Conservation (phyloP, 2,797 vertebrate genomes). For the Syncerus caffer region DNA sequence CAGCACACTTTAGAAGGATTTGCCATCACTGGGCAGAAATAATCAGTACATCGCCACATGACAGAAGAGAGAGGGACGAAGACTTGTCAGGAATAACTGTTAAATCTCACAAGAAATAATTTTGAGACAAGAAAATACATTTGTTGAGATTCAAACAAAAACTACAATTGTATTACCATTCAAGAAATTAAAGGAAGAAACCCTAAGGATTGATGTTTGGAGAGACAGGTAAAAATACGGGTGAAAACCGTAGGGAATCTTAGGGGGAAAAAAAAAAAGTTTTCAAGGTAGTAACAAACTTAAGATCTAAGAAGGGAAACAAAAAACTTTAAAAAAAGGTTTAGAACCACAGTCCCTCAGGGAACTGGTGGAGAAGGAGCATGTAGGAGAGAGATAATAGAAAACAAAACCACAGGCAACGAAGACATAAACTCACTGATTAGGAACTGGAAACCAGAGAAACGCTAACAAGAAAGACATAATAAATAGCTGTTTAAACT, state of each 20-base stretch:
- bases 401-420: neutral
- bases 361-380: neutral
- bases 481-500: neutral
- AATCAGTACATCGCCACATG: neutral
- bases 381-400: neutral
- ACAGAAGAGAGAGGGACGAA: neutral
- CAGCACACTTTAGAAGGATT: neutral
- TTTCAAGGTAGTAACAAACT: constrained; percentile 28
- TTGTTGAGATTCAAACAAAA: neutral
- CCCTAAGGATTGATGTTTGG: neutral
- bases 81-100: neutral
- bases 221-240: neutral
- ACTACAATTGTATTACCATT: neutral
- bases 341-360: neutral
- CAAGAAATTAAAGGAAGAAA: neutral
- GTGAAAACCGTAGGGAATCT: neutral
- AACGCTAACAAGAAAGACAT: neutral
- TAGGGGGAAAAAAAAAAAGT: neutral
- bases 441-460: neutral
- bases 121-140: neutral
- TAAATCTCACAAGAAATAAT: neutral
- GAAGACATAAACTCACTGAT: constrained; percentile 17
- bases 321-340: neutral
- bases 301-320: neutral
- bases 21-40: neutral